phyloP scores from a whole-genome alignment of 2,113 vertebrate genomes.

The Pachyramphus minor region DNA sequence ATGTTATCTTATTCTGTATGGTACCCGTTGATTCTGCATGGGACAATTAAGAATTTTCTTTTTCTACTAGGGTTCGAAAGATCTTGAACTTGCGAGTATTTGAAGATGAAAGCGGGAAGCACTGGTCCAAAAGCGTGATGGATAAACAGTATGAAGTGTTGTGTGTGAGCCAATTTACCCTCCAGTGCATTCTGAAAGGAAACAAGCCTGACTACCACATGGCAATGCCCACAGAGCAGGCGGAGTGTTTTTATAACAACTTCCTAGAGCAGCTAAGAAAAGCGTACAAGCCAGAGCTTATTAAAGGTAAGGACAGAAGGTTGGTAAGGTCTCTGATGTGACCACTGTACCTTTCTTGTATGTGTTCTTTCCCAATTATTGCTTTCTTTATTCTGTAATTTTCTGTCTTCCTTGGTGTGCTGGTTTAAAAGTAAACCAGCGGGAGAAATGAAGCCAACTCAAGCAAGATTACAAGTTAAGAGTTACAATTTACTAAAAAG shows the following conservation, averaged over 20 bases:
- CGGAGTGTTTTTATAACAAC: constrained; percentile 87
- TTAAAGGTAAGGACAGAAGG: constrained; percentile 82
- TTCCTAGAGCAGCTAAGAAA: constrained; percentile 89
- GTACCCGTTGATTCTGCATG: not conserved
- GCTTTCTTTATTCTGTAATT: not conserved
- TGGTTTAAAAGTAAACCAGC: too few relatives aligned
- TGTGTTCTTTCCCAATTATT: not conserved
- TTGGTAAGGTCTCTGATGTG: not conserved
- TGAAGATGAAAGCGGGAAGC: constrained; percentile 89
- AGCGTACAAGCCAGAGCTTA: constrained; percentile 84
- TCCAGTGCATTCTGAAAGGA: constrained; percentile 92
- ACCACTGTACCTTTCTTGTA: not conserved
- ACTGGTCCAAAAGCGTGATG: constrained; percentile 93
- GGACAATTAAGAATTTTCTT: not conserved
- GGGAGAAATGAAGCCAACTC: too few relatives aligned
- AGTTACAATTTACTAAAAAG: too few relatives aligned
- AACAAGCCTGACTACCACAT: constrained; percentile 96
- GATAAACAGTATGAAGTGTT: constrained; percentile 89
- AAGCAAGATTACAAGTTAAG: too few relatives aligned
- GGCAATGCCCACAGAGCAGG: constrained; percentile 90
- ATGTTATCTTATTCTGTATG: not conserved
- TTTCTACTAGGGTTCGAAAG: constrained; percentile 85
- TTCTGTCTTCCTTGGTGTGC: not conserved
- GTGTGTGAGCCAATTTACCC: constrained; percentile 95
- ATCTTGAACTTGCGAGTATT: constrained; percentile 94